Evolutionary conservation across 2,113 vertebrate species (phyloP).

Genomic region (Rissa tridactyla): DNA sequence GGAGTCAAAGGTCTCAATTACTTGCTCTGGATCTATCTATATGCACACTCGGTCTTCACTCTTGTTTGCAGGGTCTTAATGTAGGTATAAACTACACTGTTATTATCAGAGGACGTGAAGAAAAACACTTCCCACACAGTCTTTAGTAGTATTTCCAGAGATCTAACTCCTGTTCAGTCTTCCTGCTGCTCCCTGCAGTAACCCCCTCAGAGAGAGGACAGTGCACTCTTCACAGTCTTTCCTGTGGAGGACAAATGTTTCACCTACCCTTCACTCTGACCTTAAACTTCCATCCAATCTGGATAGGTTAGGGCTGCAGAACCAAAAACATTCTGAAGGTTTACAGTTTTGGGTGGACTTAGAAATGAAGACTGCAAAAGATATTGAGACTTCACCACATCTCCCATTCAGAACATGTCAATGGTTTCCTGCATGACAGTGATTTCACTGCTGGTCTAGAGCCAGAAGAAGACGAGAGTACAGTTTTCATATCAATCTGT

Average conservation of each 20-base stretch:
- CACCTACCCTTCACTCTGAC: neutral
- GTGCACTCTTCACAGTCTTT: neutral
- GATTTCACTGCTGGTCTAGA: neutral
- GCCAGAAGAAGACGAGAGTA: neutral
- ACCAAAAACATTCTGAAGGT: neutral
- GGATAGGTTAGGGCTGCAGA: neutral
- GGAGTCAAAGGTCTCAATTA: neutral
- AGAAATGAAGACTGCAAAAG: neutral
- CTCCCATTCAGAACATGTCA: neutral
- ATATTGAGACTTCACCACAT: rapidly evolving
- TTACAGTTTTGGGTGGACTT: neutral
- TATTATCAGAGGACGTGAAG: neutral
- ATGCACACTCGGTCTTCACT: neutral
- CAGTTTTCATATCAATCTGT: neutral
- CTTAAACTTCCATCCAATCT: rapidly evolving
- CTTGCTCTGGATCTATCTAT: neutral
- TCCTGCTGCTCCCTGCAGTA: neutral
- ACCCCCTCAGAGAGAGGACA: neutral
- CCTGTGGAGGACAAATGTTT: neutral
- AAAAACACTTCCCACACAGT: neutral
- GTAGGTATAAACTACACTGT: neutral
- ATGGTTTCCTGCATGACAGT: neutral
- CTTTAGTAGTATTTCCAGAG: neutral
- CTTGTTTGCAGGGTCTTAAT: neutral
- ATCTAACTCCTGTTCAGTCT: neutral